Evolutionary conservation across 2,797 vertebrate species (phyloP).

Genomic region (Mus minutoides): DNA sequence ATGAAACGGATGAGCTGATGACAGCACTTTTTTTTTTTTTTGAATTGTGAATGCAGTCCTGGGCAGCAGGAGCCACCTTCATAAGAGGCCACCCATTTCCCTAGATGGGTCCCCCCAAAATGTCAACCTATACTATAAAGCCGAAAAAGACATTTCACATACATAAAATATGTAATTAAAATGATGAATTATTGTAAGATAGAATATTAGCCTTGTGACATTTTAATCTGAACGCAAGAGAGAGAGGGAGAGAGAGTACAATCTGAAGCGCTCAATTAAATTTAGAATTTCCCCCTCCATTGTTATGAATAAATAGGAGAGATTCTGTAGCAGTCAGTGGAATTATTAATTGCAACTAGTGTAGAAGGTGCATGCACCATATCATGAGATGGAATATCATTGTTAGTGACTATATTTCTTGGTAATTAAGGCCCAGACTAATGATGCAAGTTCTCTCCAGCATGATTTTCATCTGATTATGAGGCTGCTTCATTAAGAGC

Average conservation of each 20-base stretch:
- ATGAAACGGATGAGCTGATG: conserved; percentile 46
- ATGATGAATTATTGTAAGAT: conserved; percentile 92
- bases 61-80: conserved; percentile 53
- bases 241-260: conserved; percentile 82
- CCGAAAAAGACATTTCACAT: conserved; percentile 86
- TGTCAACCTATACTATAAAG: conserved; percentile 79
- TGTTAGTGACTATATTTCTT: conserved; percentile 97
- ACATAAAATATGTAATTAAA: conserved; percentile 92
- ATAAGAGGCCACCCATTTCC: conserved; percentile 60
- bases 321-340: conserved; percentile 89
- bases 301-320: conserved; percentile 93
- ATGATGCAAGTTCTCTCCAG: conserved; percentile 99
- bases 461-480: conserved; percentile 99
- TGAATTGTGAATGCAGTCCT: conserved; percentile 19
- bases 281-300: conserved; percentile 89
- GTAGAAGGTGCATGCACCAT: conserved; percentile 92
- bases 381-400: conserved; percentile 92
- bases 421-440: conserved; percentile 99
- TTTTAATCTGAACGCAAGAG: conserved; percentile 90
- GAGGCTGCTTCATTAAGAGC: conserved; percentile 99
- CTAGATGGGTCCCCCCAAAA: conserved; percentile 73
- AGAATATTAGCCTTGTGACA: conserved; percentile 93
- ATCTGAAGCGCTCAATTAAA: conserved; percentile 91
- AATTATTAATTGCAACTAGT: conserved; percentile 92
- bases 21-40: conserved; percentile 2